Conservation (phyloP, 1,140 invertebrate species). For the Cepaea nemoralis region DNA sequence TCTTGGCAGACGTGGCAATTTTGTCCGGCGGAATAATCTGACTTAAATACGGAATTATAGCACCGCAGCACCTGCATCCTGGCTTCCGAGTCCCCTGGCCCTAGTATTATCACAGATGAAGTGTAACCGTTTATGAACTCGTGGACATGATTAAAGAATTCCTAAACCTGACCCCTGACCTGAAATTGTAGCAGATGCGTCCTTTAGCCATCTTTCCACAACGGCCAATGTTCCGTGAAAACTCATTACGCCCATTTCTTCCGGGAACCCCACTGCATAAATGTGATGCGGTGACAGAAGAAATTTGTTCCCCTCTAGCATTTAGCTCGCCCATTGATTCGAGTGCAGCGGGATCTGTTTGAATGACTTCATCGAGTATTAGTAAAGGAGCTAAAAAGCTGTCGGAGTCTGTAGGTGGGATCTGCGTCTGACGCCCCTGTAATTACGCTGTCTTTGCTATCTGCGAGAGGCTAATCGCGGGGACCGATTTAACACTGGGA, state of each 20-base stretch:
- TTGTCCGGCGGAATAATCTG: not conserved
- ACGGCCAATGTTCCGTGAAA: conserved; percentile 13
- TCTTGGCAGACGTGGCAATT: not conserved
- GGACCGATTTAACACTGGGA: too few species aligned
- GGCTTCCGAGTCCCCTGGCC: not conserved
- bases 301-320: conserved; percentile 23
- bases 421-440: not conserved
- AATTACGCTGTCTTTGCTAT: not conserved
- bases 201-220: conserved; percentile 4
- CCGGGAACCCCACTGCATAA: not conserved
- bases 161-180: conserved; percentile 34
- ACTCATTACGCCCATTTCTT: conserved; percentile 21
- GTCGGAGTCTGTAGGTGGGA: not conserved
- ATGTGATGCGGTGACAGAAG: conserved; percentile 17
- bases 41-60: not conserved
- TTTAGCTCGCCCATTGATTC: conserved; percentile 16
- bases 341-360: conserved; percentile 14
- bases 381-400: not conserved
- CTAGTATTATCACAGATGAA: not conserved
- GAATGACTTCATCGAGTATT: not conserved
- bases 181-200: conserved; percentile 38
- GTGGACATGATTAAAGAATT: not conserved
- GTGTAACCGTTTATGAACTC: conserved; percentile 11
- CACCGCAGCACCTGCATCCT: not conserved
- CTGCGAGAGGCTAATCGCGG: too few species aligned